Evolutionary conservation across 2,888 invertebrate species (phyloP).

Genomic region (Mythimna vitellina): DNA sequence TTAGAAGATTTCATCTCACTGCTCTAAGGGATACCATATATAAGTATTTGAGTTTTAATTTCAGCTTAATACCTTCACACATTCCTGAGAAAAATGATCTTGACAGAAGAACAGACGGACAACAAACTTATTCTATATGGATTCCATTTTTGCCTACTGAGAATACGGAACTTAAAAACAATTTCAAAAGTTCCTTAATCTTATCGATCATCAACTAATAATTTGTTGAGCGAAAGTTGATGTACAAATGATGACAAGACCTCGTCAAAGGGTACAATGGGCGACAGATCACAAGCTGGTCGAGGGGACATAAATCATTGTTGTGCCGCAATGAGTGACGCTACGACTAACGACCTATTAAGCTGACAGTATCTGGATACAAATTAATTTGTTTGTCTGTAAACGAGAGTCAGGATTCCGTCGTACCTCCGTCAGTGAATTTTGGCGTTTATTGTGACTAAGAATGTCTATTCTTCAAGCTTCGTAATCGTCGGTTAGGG

Average conservation of each 20-base stretch:
- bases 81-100: no score
- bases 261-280: conserved; percentile 68
- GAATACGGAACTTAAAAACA: conserved; percentile 3
- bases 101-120: no score
- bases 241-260: conserved; percentile 53
- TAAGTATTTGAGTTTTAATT: no score
- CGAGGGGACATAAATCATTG: conserved; percentile 74
- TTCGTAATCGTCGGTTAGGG: no score
- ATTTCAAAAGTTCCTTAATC: conserved; percentile 16
- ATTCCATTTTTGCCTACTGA: no score
- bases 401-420: conserved; percentile 41
- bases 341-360: conserved; percentile 73
- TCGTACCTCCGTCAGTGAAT: conserved; percentile 28
- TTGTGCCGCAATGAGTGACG: conserved; percentile 63
- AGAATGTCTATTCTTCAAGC: neutral
- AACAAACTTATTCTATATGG: no score
- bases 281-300: conserved; percentile 54
- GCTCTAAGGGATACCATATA: no score
- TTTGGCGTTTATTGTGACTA: conserved; percentile 13
- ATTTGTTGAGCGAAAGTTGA: conserved; percentile 54
- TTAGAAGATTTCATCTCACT: no score
- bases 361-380: conserved; percentile 63
- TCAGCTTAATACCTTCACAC: no score
- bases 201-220: conserved; percentile 63
- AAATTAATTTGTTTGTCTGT: conserved; percentile 68